A percentile compares a stretch with the other conserved stretches of the same genome.
Conservation (phyloP, 2,797 vertebrate genomes). For the Leptodactylus fallax region DNA sequence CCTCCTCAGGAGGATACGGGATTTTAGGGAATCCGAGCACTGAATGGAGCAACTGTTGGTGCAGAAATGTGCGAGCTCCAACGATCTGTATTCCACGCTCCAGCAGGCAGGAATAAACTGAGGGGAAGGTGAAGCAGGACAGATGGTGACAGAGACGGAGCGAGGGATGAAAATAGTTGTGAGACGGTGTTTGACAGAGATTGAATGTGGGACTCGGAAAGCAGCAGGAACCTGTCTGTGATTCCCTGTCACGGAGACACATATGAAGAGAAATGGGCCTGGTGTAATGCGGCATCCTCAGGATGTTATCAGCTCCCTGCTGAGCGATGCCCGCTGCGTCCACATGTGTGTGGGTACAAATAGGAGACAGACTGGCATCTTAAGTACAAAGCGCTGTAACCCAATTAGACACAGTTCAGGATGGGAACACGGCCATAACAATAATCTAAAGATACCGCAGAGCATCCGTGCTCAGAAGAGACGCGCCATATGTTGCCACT, state of each 20-base stretch:
- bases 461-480: too few species aligned
- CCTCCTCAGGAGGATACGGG: neutral
- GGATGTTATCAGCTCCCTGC: conserved; percentile 50
- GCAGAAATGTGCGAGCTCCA: neutral
- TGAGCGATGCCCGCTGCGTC: neutral
- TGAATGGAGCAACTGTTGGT: neutral
- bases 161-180: conserved; percentile 32
- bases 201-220: conserved; percentile 26
- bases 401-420: neutral
- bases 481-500: too few species aligned
- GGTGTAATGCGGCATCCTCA: conserved; percentile 23
- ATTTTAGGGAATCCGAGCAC: neutral
- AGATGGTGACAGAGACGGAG: conserved; percentile 56
- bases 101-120: conserved; percentile 27
- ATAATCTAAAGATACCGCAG: neutral
- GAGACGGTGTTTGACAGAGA: conserved; percentile 41
- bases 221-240: conserved; percentile 52
- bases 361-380: conserved; percentile 23
- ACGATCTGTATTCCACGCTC: conserved; percentile 35
- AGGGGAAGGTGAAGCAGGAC: conserved; percentile 53
- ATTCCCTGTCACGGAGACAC: conserved; percentile 52
- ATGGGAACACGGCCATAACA: neutral
- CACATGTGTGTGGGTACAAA: conserved; percentile 26
- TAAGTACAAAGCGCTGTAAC: neutral
- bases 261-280: conserved; percentile 53